Conservation (phyloP, 2,888 invertebrate genomes). For the Panopea generosa region DNA sequence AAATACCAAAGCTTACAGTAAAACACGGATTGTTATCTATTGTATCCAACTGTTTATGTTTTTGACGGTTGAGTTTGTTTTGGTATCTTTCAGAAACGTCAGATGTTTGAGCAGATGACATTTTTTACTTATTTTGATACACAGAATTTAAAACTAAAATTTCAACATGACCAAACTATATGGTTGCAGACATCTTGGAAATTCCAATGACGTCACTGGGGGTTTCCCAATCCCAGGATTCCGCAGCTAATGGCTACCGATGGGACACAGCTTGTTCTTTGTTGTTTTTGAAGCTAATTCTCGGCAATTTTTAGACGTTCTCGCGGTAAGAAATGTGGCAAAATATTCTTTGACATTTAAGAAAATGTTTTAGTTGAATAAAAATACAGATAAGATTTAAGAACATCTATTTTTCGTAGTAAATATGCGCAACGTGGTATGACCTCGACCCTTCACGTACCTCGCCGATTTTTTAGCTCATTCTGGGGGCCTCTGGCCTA, state of each 20-base stretch:
- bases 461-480: slow-evolving; percentile 32
- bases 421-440: neutral
- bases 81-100: no score
- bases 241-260: slow-evolving; percentile 70
- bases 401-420: neutral
- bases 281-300: slow-evolving; percentile 23
- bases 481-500: slow-evolving; percentile 8
- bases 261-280: slow-evolving; percentile 66
- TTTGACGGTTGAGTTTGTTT: no score
- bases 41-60: no score
- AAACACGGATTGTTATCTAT: no score
- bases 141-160: no score
- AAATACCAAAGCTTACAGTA: no score
- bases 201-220: slow-evolving; percentile 49
- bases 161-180: neutral
- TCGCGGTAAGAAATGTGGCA: neutral
- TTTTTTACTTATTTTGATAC: no score
- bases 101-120: no score
- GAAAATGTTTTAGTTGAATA: neutral
- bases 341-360: neutral
- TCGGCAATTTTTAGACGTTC: neutral
- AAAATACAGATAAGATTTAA: neutral
- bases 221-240: slow-evolving; percentile 68
- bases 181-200: slow-evolving; percentile 67
- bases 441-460: slow-evolving; percentile 62